These are phyloP conservation scores for Butorides virescens DNA, from an alignment of 2,113 vertebrate species.

Conservation along the genomic window DNA sequence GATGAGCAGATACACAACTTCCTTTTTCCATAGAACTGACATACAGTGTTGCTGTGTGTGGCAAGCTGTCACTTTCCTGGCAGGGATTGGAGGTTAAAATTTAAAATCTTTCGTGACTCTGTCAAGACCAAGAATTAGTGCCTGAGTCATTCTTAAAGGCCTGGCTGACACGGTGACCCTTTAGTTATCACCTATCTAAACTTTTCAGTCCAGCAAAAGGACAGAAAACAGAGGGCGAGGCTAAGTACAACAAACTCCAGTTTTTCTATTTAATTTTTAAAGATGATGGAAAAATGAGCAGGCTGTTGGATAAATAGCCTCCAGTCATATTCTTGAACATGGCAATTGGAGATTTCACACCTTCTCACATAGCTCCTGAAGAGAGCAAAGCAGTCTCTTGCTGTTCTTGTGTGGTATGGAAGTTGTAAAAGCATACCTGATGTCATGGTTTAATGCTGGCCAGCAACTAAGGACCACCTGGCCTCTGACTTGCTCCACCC, in stretches of 20 bases:
- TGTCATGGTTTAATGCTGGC: background rate
- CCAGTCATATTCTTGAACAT: fast-evolving
- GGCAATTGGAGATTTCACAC: background rate
- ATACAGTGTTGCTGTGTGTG: fast-evolving
- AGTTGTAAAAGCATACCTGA: background rate
- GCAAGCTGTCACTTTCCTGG: background rate
- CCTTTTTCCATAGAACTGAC: background rate
- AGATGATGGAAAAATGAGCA: background rate
- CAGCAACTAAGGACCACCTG: background rate
- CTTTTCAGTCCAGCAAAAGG: background rate
- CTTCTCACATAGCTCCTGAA: background rate
- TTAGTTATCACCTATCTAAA: fast-evolving
- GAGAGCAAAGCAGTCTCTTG: background rate
- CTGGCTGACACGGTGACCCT: background rate
- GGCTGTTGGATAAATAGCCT: background rate
- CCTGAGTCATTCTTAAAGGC: background rate
- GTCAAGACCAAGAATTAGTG: background rate
- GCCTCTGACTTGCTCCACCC: fast-evolving
- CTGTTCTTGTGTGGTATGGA: background rate
- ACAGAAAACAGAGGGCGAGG: background rate
- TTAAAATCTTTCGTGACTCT: background rate
- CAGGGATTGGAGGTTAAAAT: background rate
- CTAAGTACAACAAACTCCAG: background rate
- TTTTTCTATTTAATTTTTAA: background rate
- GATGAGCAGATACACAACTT: background rate